Conservation (phyloP, 2,888 invertebrate species). For the Linnaemya vulpina region DNA sequence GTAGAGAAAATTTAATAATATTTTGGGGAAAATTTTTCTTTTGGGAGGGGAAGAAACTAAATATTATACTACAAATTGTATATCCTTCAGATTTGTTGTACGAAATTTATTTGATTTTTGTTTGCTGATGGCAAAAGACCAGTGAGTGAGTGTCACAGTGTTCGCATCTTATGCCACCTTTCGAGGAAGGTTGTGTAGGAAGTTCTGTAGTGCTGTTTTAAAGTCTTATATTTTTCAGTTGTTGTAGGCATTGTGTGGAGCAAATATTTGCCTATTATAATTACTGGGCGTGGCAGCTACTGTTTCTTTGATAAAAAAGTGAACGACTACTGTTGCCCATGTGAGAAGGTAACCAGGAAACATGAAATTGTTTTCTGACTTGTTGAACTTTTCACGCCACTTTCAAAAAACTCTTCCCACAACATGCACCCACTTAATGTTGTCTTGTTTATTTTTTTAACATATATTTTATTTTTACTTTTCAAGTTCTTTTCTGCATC, state of each 20-base stretch:
- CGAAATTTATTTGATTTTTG: background rate
- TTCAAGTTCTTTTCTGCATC: background rate
- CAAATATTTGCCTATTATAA: too few species aligned
- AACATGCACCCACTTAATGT: background rate
- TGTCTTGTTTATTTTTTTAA: background rate
- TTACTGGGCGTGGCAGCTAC: too few species aligned
- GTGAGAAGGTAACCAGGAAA: too few species aligned
- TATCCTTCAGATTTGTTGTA: background rate
- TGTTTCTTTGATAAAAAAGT: too few species aligned
- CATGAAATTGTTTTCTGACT: too few species aligned
- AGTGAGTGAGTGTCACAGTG: background rate
- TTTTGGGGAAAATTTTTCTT: background rate
- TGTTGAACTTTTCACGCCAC: slow-evolving; percentile 14
- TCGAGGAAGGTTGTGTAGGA: too few species aligned
- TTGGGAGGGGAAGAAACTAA: background rate
- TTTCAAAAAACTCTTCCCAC: background rate
- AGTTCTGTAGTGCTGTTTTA: too few species aligned
- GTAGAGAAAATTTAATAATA: background rate
- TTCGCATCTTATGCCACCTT: too few species aligned
- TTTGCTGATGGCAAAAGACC: background rate
- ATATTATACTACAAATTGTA: background rate
- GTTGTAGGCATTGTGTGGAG: too few species aligned
- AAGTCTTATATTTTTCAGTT: too few species aligned
- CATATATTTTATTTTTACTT: background rate
- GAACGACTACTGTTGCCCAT: too few species aligned